phyloP scores from a whole-genome alignment of 1,140 invertebrate genomes.

The Ylistrum balloti region DNA sequence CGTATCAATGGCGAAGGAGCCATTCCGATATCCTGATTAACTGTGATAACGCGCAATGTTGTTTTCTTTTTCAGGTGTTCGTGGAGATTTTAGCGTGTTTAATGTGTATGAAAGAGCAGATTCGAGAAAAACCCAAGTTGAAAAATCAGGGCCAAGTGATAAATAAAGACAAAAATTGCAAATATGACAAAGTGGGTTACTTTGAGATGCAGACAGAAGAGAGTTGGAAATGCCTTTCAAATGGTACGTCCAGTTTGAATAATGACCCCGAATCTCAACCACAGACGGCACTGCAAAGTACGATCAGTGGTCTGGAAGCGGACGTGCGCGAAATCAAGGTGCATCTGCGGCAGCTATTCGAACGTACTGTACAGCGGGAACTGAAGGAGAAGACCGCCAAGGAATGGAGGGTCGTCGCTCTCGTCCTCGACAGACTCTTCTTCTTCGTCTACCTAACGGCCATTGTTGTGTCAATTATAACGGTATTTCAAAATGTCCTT shows the following conservation, averaged over 20 bases:
- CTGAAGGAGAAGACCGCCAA: constrained; percentile 68
- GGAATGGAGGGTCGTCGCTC: constrained; percentile 81
- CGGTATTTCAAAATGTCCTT: constrained; percentile 53
- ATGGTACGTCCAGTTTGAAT: constrained; percentile 49
- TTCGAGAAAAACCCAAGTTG: constrained; percentile 60
- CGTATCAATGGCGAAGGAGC: too few species aligned
- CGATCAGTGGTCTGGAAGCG: constrained; percentile 59
- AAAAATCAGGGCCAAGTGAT: constrained; percentile 50
- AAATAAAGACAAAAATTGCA: constrained; percentile 67
- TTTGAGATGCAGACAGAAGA: constrained; percentile 72
- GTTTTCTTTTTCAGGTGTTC: constrained; percentile 76
- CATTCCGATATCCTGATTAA: too few species aligned
- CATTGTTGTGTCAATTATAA: constrained; percentile 62
- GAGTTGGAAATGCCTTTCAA: constrained; percentile 62
- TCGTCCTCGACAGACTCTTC: constrained; percentile 81
- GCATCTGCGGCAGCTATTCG: constrained; percentile 68
- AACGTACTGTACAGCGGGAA: constrained; percentile 66
- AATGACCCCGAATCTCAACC: constrained; percentile 51
- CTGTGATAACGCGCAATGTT: too few species aligned
- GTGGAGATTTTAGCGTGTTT: constrained; percentile 78
- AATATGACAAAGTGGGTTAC: constrained; percentile 73
- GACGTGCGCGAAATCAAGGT: constrained; percentile 74
- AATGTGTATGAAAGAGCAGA: constrained; percentile 78
- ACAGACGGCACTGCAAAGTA: constrained; percentile 50
- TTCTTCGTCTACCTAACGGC: constrained; percentile 80